These are phyloP conservation scores for Cyclargus thomasi DNA, from an alignment of 1,140 invertebrate genomes.

Conservation along the genomic window DNA sequence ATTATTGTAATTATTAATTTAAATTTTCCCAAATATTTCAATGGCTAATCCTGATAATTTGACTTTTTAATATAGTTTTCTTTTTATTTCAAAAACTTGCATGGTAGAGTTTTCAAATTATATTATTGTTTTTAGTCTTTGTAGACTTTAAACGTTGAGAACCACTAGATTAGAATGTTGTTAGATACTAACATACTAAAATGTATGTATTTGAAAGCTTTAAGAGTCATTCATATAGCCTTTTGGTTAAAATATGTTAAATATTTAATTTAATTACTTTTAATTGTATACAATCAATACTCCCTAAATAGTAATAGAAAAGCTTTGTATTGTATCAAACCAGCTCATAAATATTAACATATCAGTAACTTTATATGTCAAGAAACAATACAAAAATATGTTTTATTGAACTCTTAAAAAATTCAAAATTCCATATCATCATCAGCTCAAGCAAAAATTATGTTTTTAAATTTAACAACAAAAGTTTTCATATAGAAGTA, in stretches of 20 bases:
- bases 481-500: background rate
- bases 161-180: conserved; percentile 44
- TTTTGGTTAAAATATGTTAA: background rate
- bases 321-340: too few relatives aligned
- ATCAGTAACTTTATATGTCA: too few relatives aligned
- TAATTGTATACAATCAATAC: too few relatives aligned
- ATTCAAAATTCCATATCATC: background rate
- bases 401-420: too few relatives aligned
- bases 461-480: background rate
- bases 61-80: too few relatives aligned
- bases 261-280: too few relatives aligned
- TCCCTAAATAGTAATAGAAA: too few relatives aligned
- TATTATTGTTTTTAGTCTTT: background rate
- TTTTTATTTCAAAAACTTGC: background rate
- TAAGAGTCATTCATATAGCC: conserved; percentile 12
- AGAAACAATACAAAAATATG: too few relatives aligned
- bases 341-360: too few relatives aligned
- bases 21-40: too few relatives aligned
- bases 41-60: too few relatives aligned
- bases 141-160: background rate
- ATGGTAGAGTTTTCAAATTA: conserved; percentile 15
- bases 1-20: too few relatives aligned
- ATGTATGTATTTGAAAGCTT: conserved; percentile 39
- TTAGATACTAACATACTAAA: conserved; percentile 67
- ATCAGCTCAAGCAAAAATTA: background rate